Conservation (phyloP, 1,140 invertebrate genomes). For the Drosophila mayri region DNA sequence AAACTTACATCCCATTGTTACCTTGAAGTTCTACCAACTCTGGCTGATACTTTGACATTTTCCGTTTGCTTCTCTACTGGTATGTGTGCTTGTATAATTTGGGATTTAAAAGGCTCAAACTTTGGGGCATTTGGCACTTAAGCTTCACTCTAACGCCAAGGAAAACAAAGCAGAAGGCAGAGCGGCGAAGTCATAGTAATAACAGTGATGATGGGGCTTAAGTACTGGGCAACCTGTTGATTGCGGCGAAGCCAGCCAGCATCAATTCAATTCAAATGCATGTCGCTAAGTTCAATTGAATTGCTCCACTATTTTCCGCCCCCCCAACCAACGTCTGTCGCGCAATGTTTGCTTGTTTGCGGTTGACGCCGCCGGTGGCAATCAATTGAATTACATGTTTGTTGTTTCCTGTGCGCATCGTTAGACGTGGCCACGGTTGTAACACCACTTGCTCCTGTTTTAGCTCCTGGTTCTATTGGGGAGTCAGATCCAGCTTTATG, state of each 20-base stretch:
- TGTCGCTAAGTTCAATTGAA: slow-evolving; percentile 70
- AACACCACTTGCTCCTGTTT: slow-evolving; percentile 25
- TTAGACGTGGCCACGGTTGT: slow-evolving; percentile 49
- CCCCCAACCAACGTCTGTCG: not conserved
- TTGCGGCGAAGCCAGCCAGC: slow-evolving; percentile 56
- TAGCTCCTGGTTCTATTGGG: slow-evolving; percentile 7
- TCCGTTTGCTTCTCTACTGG: not conserved
- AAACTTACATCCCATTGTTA: not conserved
- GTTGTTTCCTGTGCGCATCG: slow-evolving; percentile 73
- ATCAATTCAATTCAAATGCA: slow-evolving; percentile 74
- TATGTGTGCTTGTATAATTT: slow-evolving; percentile 14
- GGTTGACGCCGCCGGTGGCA: slow-evolving; percentile 52
- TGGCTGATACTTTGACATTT: slow-evolving; percentile 55
- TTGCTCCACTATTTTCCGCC: slow-evolving; percentile 38
- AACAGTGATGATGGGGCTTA: slow-evolving; percentile 24
- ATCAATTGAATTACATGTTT: slow-evolving; percentile 82
- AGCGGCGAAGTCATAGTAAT: slow-evolving; percentile 10
- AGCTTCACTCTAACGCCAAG: slow-evolving; percentile 23
- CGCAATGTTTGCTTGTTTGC: slow-evolving; percentile 47
- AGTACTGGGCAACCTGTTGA: slow-evolving; percentile 70
- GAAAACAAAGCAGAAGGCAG: slow-evolving; percentile 16
- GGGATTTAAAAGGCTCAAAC: slow-evolving; percentile 21
- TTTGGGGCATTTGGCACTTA: slow-evolving; percentile 40
- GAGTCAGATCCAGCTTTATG: not conserved
- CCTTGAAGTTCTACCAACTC: slow-evolving; percentile 3